Percentiles rank a stretch among this genome's conserved stretches.
Conservation (phyloP, 2,888 invertebrate species). For the Aphodius sticticus region DNA sequence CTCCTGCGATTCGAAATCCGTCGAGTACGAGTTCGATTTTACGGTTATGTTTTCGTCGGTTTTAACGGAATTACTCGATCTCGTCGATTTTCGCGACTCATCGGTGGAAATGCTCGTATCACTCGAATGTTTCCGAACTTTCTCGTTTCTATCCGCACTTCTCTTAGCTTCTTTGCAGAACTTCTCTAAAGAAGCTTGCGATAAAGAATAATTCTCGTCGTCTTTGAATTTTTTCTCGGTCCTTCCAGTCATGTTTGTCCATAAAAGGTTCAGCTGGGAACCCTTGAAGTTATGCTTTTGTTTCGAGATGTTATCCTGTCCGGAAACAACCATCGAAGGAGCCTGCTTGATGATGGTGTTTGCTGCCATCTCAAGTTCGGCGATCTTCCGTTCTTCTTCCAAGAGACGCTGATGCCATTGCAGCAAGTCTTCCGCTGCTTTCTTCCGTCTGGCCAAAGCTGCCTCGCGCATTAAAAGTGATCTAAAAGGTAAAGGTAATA, state of each 20-base stretch:
- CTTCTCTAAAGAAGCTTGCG: slow-evolving; percentile 30
- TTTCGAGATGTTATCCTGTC: slow-evolving; percentile 30
- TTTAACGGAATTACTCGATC: slow-evolving; percentile 14
- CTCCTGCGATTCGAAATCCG: slow-evolving; percentile 33
- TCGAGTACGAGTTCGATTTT: slow-evolving; percentile 24
- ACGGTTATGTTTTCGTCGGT: slow-evolving; percentile 8
- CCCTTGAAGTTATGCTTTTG: slow-evolving; percentile 52
- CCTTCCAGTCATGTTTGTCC: slow-evolving; percentile 60
- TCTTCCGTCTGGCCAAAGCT: slow-evolving; percentile 60
- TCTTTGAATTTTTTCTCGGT: slow-evolving; percentile 57
- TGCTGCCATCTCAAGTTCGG: slow-evolving; percentile 61
- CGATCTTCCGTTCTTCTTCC: slow-evolving; percentile 63
- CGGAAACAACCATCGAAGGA: slow-evolving; percentile 38
- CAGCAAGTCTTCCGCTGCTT: slow-evolving; percentile 62
- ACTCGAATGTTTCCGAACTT: neutral
- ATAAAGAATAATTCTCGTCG: slow-evolving; percentile 44
- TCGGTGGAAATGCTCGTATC: neutral
- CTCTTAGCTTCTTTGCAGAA: slow-evolving; percentile 32
- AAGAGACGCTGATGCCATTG: slow-evolving; percentile 65
- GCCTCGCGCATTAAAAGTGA: slow-evolving; percentile 61
- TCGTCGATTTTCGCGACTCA: slow-evolving; percentile 6
- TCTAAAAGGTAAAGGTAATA: slow-evolving; percentile 45
- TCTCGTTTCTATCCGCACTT: slow-evolving; percentile 6
- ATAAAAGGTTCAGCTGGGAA: slow-evolving; percentile 59
- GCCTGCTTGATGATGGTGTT: slow-evolving; percentile 52